Base-by-base conservation (phyloP, 2,113 vertebrate genomes). In the Dunckerocampus dactyliophorus region DNA sequence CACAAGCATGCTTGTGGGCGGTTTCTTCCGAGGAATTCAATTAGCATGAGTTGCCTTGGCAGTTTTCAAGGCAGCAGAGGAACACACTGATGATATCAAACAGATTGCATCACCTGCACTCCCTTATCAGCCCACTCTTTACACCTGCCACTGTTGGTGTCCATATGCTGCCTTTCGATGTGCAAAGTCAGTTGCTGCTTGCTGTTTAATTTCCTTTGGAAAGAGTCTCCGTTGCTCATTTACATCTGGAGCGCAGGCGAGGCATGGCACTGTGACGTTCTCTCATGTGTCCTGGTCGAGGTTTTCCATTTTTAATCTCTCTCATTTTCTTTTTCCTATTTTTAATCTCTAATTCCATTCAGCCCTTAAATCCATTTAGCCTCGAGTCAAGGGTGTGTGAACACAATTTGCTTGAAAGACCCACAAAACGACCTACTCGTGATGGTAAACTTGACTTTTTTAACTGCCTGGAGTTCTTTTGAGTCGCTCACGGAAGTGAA, bases 41-140 rank as follows among this genome's bases (percentile, higher is more conserved):
- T 84, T 79, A 85, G 68, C 60, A 34, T 24, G 59, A 79, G 48
- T 47, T 51, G 70, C 79, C n/a, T 87, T 77, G 65, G 72, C 61
- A 59, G 53, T 65, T 60, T 63, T 65, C 55, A 7, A 71, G 56
- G 71, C 72, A 50, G 52, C 2, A 11, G 65, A 51, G 62, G 16
- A 19, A 37, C 16, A 31, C 16, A 20, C 45, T n/a, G 58, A 47
- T 47, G 9, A 12, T 59, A 59, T 59, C 45, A 67, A 22, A 56
- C 74, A 65, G 55, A 77, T 71, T 12, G 10, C 47, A 56, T 62
- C 59, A 20, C n/a, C 28, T 34, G 21, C 16, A 3, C 9, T 47
- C 57, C 42, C 11, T 37, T 54, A 66, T 76, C 67, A 34, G 61
- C 64, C 19, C n/a, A 4, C 19, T 65, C 39, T 66, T 69, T 72